Evolutionary conservation across 1,140 invertebrate species (phyloP).

Genomic region (Phenacoccus solenopsis): DNA sequence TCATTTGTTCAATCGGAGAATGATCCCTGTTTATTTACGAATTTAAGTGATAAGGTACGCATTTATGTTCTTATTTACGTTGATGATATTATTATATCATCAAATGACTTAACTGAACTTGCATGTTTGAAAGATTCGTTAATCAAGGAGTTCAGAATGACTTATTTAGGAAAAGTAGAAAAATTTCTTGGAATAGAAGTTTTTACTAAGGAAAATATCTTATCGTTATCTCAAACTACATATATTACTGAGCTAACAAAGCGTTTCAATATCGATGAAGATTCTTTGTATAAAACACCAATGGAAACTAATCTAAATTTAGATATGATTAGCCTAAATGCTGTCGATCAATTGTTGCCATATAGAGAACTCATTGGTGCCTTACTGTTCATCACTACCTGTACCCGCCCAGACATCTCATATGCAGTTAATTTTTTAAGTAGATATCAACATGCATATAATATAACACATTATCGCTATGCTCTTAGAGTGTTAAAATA

Average conservation of each 20-base stretch:
- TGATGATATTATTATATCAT: slow-evolving; percentile 4
- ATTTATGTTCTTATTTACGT: slow-evolving; percentile 8
- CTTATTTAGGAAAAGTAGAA: slow-evolving; percentile 5
- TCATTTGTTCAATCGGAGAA: background rate
- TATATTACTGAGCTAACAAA: background rate
- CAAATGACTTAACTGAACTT: background rate
- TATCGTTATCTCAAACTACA: background rate
- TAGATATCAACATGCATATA: slow-evolving; percentile 28
- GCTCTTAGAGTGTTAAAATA: slow-evolving; percentile 34
- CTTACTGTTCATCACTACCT: background rate
- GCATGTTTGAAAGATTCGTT: background rate
- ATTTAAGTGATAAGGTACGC: background rate
- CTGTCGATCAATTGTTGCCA: background rate
- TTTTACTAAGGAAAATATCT: background rate
- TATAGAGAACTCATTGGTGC: slow-evolving; percentile 14
- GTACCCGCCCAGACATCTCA: slow-evolving; percentile 13
- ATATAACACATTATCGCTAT: slow-evolving; percentile 29
- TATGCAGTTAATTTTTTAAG: slow-evolving; percentile 30
- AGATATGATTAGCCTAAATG: background rate
- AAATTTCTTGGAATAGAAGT: slow-evolving; percentile 18
- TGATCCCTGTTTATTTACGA: slow-evolving; percentile 15
- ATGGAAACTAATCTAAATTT: background rate
- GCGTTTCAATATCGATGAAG: background rate
- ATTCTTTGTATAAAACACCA: background rate
- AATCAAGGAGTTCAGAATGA: background rate